Base-by-base conservation (phyloP, 2,888 invertebrate genomes). In the Pandemis corylana region DNA sequence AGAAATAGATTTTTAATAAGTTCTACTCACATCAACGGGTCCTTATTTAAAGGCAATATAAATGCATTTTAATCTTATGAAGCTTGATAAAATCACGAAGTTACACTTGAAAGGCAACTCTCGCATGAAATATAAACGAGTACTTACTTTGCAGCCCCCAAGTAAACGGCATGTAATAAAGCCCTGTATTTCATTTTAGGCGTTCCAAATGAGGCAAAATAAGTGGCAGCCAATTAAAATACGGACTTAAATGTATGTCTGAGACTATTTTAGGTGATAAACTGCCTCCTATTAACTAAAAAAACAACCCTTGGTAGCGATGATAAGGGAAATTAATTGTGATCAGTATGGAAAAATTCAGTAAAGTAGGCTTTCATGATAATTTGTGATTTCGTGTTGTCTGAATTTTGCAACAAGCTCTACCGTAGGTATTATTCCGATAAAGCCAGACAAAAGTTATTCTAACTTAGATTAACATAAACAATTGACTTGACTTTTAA, bases 161-260 rank as follows among this genome's bases (percentile, higher is more conserved):
- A 28, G 46, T 42, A 65, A 56, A 15, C 68, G n/a, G 42, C 70
- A 61, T 62, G 61, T 20, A 59, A 70, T 74, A 74, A 65, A 69
- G 51, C 74, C 44, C 65, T 62, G 62, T 74, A 61, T 70, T 70
- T 74, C 44, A 66, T 65, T 65, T 61, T n/a, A 41, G 20, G 42
- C 13, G 42, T 10, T 28, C 36, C 44, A 74, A 74, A 74, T 70
- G 74, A 70, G 74, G 62, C 65, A 51, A 70, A 69, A 61, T 70
- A 74, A 73, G 68, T 62, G 64, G 69, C 74, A 70, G 61, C 74
- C 70, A 74, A 74, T 74, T 74, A 70, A 65, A 70, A 74, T 70
- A 74, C 66, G 61, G 59, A 74, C 66, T 70, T 70, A 74, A 74
- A 74, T 70, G 70, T 74, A 66, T 74, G 74, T 51, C 61, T 46